Base-by-base conservation (phyloP, 2,797 vertebrate genomes). In the Molossus alvarezi region DNA sequence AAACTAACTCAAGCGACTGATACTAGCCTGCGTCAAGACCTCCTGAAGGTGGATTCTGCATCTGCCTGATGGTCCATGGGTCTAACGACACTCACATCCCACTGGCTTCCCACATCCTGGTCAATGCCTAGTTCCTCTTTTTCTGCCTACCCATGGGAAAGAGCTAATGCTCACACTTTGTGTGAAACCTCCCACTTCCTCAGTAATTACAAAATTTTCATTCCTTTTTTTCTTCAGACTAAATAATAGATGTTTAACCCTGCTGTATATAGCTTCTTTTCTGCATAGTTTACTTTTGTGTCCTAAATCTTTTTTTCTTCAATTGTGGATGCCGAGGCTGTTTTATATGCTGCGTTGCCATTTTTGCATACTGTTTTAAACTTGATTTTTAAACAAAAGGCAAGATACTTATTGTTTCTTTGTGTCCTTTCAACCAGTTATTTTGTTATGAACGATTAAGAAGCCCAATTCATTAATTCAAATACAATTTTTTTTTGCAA, bases 231-330 rank as follows among this genome's bases (percentile, higher is more conserved):
- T 5, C 48, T 55, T 27, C 41, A 57, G 14, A 76, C 71, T 86
- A 88, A 96, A 58, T 53, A 71, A 88, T 37, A 94, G 57, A 79
- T 77, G 21, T 29, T 67, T 92, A 76, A 87, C 51, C 11, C 55
- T 84, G 90, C 37, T 92, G 85, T 64, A 67, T 33, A 8, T 83
- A 58, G 29, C 64, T 89, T 67, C 62, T 84, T 91, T 92, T 71
- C 65, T 37, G 29, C 58, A 9, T 17, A 55, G 29, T 86, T 83
- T 73, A 60, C 33, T 53, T 93, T 73, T 23, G 23, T 58, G 21
- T 69, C 83, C 64, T 77, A 53, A 90, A n/a, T 79, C 64, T 62
- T 53, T 71, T 25, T 23, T 72, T 76, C 91, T 94, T 95, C n/a
- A 15, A 0, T 80, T 80, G 23, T 23, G 57, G n/a, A 17, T 23